phyloP scores from a whole-genome alignment of 2,113 vertebrate species.

The Aspiorhynchus laticeps region DNA sequence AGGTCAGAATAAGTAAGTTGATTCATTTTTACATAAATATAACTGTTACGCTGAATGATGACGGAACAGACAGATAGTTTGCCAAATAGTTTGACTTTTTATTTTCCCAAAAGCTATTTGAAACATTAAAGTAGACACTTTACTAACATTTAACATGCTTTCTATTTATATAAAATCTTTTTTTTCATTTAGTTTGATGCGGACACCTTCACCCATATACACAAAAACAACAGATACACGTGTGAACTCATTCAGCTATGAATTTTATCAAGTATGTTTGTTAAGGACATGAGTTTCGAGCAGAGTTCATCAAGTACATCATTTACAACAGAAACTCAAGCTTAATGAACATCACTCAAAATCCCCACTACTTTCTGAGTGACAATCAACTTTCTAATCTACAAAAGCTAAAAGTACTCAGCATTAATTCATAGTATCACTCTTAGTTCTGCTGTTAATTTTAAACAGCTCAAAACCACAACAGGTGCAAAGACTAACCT shows the following conservation, averaged over 20 bases:
- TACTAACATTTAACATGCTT: neutral
- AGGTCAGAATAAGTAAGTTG: too few relatives aligned
- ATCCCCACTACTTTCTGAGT: neutral
- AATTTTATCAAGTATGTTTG: neutral
- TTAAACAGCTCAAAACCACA: constrained; percentile 55
- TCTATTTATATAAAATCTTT: neutral
- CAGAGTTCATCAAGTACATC: neutral
- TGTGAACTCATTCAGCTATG: neutral
- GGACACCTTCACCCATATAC: neutral
- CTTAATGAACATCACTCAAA: neutral
- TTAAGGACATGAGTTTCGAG: neutral
- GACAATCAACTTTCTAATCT: neutral
- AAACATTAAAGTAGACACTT: too few relatives aligned
- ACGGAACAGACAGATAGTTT: too few relatives aligned
- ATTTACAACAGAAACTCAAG: neutral
- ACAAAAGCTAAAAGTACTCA: neutral
- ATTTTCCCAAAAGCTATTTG: too few relatives aligned
- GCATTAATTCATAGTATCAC: constrained; percentile 43
- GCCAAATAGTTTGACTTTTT: too few relatives aligned
- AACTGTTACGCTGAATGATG: too few relatives aligned
- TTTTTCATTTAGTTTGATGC: neutral
- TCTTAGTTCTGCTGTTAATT: constrained; percentile 37
- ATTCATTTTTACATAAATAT: too few relatives aligned
- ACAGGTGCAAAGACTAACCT: constrained; percentile 56
- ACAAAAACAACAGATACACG: neutral